Percentiles rank a stretch among this genome's conserved stretches.
Conservation (phyloP, 2,797 vertebrate species). For the Trachurus trachurus region DNA sequence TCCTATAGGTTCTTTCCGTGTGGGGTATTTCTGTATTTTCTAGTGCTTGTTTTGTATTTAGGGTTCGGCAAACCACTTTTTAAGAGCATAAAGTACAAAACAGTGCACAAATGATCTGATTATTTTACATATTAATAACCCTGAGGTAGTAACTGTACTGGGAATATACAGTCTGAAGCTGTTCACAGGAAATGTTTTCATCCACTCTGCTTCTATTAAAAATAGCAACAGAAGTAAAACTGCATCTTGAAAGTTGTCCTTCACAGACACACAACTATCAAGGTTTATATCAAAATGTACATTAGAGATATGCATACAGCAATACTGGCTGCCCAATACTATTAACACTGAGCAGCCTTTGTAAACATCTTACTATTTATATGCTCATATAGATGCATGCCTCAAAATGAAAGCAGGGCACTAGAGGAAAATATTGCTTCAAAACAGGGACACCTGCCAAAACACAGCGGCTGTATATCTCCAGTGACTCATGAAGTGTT, state of each 20-base stretch:
- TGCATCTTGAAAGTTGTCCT: conserved; percentile 8
- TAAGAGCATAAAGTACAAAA: conserved; percentile 3
- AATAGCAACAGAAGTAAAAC: conserved; percentile 17
- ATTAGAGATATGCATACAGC: neutral
- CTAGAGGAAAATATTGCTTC: neutral
- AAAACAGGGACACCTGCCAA: conserved; percentile 14
- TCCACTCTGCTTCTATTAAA: neutral
- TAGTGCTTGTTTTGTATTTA: conserved; percentile 1
- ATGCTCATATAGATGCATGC: conserved; percentile 3
- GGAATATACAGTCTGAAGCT: conserved; percentile 27
- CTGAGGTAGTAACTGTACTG: conserved; percentile 14
- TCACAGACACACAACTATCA: neutral
- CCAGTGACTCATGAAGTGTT: conserved; percentile 56
- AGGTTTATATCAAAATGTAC: conserved; percentile 4
- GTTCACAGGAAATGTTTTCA: conserved; percentile 36
- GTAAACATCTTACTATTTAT: conserved; percentile 2
- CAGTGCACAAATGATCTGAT: neutral
- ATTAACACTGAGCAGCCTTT: conserved; percentile 1
- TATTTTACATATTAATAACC: conserved; percentile 18
- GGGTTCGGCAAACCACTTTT: neutral
- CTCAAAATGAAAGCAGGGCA: conserved; percentile 12
- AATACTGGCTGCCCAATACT: neutral
- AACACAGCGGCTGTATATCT: conserved; percentile 39
- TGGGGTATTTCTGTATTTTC: no score
- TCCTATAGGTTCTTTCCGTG: no score